Conservation (phyloP, 2,113 vertebrate genomes). For the Symphodus melops region DNA sequence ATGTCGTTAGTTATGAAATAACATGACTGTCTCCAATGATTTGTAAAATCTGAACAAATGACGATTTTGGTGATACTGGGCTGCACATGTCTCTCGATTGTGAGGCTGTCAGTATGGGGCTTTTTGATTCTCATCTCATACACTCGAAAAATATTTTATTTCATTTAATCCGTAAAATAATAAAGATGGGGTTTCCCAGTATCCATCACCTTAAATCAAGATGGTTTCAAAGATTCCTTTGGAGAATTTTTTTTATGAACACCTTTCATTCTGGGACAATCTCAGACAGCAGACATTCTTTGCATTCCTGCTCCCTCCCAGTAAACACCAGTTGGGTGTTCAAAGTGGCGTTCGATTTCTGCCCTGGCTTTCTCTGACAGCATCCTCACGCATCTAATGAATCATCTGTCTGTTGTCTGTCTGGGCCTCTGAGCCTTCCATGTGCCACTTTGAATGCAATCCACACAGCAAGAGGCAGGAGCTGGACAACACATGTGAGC, state of each 20-base stretch:
- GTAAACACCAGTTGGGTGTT: slow-evolving; percentile 66
- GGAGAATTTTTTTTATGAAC: slow-evolving; percentile 50
- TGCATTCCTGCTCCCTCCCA: slow-evolving; percentile 64
- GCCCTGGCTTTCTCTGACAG: slow-evolving; percentile 41
- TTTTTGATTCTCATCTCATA: neutral
- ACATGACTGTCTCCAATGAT: no score
- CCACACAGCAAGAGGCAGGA: slow-evolving; percentile 33
- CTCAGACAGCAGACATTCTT: slow-evolving; percentile 81
- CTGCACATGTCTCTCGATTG: neutral
- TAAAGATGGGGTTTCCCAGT: slow-evolving; percentile 60
- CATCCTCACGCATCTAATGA: slow-evolving; percentile 46
- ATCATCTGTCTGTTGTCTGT: slow-evolving; percentile 54
- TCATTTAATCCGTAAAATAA: slow-evolving; percentile 10
- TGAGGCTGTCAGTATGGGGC: neutral
- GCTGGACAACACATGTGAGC: slow-evolving; percentile 59
- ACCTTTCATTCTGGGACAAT: slow-evolving; percentile 63
- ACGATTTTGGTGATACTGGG: neutral
- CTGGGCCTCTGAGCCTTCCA: slow-evolving; percentile 52
- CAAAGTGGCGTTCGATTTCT: slow-evolving; percentile 52
- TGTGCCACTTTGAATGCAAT: slow-evolving; percentile 57
- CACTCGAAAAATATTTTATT: neutral
- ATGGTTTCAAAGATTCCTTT: slow-evolving; percentile 42
- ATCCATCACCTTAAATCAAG: slow-evolving; percentile 51
- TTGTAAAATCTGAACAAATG: no score
- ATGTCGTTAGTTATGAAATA: no score